phyloP scores from a whole-genome alignment of 2,888 invertebrate species.

The Ennomos quercinarius region DNA sequence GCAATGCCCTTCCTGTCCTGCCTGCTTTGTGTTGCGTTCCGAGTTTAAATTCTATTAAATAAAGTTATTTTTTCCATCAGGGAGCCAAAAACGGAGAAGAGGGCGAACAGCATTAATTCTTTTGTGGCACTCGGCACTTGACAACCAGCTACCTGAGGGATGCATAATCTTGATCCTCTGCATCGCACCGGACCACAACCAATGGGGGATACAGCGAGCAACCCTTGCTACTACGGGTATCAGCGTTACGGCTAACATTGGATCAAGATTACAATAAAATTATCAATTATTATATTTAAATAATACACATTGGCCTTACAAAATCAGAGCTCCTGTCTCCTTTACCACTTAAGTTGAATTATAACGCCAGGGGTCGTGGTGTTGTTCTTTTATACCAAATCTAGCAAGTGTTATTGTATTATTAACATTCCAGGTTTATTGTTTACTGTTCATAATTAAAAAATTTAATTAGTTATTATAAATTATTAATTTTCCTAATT shows the following conservation, averaged over 20 bases:
- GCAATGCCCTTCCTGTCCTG: no score
- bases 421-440: slow-evolving; percentile 83
- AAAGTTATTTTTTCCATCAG: slow-evolving; percentile 67
- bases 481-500: slow-evolving; percentile 67
- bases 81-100: slow-evolving; percentile 94
- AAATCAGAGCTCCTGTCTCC: slow-evolving; percentile 63
- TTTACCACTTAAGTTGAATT: slow-evolving; percentile 55
- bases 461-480: slow-evolving; percentile 69
- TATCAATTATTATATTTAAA: slow-evolving; percentile 33
- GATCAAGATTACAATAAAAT: slow-evolving; percentile 59
- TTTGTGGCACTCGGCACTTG: slow-evolving; percentile 90
- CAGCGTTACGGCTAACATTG: slow-evolving; percentile 56
- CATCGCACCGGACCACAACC: slow-evolving; percentile 66
- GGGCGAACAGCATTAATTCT: slow-evolving; percentile 94
- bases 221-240: slow-evolving; percentile 51
- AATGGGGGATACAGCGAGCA: slow-evolving; percentile 60
- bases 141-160: slow-evolving; percentile 87
- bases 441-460: slow-evolving; percentile 73
- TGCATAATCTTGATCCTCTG: slow-evolving; percentile 77
- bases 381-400: slow-evolving; percentile 77
- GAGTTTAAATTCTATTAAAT: not conserved
- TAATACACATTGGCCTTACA: slow-evolving; percentile 45
- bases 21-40: no score
- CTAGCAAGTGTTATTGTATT: slow-evolving; percentile 76
- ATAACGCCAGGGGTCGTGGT: slow-evolving; percentile 68